A percentile compares a stretch with the other conserved stretches of the same genome.
Conservation (phyloP, 2,113 vertebrate species). For the Thermophis baileyi region DNA sequence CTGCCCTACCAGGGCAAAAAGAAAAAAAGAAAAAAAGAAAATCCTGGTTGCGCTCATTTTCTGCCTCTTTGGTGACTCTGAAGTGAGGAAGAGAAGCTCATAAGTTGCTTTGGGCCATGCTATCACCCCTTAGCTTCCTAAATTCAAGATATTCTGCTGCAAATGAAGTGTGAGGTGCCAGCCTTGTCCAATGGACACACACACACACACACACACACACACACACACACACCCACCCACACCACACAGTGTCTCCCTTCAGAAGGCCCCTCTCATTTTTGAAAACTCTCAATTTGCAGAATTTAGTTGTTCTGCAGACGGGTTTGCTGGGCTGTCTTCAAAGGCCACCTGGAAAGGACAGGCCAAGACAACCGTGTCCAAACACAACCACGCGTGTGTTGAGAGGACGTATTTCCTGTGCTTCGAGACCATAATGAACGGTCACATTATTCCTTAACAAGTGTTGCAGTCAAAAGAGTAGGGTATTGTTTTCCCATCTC, state of each 20-base stretch:
- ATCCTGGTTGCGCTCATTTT: not conserved
- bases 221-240: too few species aligned
- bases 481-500: constrained; percentile 45
- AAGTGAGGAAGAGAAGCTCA: not conserved
- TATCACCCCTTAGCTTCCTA: not conserved
- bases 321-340: not conserved
- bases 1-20: not conserved
- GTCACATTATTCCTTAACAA: not conserved
- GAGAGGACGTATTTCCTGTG: not conserved
- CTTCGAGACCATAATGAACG: constrained; percentile 17
- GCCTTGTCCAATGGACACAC: too few species aligned
- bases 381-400: not conserved
- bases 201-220: not conserved
- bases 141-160: not conserved
- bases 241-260: not conserved
- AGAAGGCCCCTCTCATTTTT: not conserved
- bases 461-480: constrained; percentile 27
- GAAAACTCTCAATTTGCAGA: not conserved
- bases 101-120: not conserved
- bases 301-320: not conserved
- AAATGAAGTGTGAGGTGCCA: not conserved
- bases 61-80: not conserved
- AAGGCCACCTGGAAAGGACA: not conserved
- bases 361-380: not conserved
- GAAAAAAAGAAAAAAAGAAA: too few species aligned